phyloP scores from a whole-genome alignment of 92 coral and sea anemone species.

The Phenganax stokvisi region DNA sequence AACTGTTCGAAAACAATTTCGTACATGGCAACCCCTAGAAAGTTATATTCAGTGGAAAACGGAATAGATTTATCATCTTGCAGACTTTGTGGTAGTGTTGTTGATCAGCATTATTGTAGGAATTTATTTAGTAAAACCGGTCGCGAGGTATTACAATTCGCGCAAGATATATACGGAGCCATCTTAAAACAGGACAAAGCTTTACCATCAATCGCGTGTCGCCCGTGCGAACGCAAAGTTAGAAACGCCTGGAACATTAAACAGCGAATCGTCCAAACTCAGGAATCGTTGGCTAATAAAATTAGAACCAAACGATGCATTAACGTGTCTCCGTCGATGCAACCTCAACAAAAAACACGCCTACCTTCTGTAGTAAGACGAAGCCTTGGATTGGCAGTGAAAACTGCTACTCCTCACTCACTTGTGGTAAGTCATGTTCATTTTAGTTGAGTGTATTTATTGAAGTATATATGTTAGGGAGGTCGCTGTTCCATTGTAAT shows the following conservation, averaged over 20 bases:
- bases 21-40: no score
- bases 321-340: conserved; percentile 37
- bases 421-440: no score
- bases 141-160: neutral
- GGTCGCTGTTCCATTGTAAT: no score
- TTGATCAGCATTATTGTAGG: conserved; percentile 11
- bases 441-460: no score
- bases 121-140: neutral
- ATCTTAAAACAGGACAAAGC: neutral
- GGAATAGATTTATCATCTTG: conserved; percentile 4
- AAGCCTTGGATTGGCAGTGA: no score
- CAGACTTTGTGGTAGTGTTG: conserved; percentile 2
- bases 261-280: conserved; percentile 28
- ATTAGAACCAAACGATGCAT: conserved; percentile 33
- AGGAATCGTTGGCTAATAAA: conserved; percentile 27
- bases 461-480: no score
- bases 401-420: no score
- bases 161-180: neutral
- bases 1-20: no score
- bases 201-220: conserved; percentile 40
- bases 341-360: conserved; percentile 1
- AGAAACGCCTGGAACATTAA: conserved; percentile 33
- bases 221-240: conserved; percentile 48
- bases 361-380: no score
- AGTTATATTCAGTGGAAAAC: neutral